Conservation (phyloP, 2,888 invertebrate species). For the Platypus cylindrus region DNA sequence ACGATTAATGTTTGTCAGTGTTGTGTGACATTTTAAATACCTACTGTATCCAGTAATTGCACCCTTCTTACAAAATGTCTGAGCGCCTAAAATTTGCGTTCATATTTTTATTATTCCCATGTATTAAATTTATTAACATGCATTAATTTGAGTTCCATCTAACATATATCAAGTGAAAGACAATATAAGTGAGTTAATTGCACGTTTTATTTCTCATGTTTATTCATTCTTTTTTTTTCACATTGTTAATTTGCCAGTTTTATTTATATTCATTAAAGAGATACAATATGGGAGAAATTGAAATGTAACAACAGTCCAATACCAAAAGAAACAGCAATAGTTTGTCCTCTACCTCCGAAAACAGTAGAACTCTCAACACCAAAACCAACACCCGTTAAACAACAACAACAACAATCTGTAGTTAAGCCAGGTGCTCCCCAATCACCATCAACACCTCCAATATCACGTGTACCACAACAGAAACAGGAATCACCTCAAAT, state of each 20-base stretch:
- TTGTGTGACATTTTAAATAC: no score
- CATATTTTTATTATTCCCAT: no score
- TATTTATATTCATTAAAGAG: slow-evolving; percentile 25
- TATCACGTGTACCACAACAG: slow-evolving; percentile 7
- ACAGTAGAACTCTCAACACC: slow-evolving; percentile 16
- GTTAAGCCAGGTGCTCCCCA: slow-evolving; percentile 15
- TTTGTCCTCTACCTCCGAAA: slow-evolving; percentile 19
- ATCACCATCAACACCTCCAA: slow-evolving; percentile 6
- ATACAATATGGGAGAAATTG: slow-evolving; percentile 23
- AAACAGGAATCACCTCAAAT: slow-evolving; percentile 5
- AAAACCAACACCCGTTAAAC: slow-evolving; percentile 18
- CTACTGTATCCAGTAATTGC: no score
- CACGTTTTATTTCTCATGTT: neutral
- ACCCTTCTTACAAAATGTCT: no score
- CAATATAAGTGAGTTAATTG: no score
- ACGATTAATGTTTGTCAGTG: no score
- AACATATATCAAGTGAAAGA: no score
- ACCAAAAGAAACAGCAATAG: slow-evolving; percentile 19
- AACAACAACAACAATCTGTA: no score
- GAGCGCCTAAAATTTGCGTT: no score
- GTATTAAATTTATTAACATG: no score
- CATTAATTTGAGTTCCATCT: no score
- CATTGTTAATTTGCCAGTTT: slow-evolving; percentile 19
- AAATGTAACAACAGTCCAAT: slow-evolving; percentile 16
- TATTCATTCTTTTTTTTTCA: slow-evolving; percentile 9